Conservation (phyloP, 2,888 invertebrate species). For the Cetonia aurata region DNA sequence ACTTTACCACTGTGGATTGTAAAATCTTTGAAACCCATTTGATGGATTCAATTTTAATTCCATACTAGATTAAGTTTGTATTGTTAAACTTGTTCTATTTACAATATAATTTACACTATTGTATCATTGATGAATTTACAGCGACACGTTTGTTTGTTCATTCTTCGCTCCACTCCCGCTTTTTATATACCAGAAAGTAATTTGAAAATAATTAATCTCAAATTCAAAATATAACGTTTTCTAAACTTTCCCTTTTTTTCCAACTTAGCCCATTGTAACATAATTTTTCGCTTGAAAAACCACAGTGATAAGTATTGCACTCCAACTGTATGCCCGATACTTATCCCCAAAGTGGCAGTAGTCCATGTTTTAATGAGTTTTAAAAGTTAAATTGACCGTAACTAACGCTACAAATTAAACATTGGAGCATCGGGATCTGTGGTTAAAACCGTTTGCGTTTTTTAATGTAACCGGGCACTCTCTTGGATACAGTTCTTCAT, state of each 20-base stretch:
- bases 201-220: conserved; percentile 17
- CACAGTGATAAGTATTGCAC: conserved; percentile 29
- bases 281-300: conserved; percentile 39
- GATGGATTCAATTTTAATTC: no score
- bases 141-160: no score
- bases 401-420: conserved; percentile 33
- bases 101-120: no score
- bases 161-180: neutral
- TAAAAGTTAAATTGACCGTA: conserved; percentile 35
- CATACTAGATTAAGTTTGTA: no score
- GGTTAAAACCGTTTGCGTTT: conserved; percentile 11
- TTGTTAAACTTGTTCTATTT: no score
- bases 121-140: no score
- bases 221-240: conserved; percentile 27
- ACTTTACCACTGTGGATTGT: no score
- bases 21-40: no score
- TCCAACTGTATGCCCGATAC: conserved; percentile 17
- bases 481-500: neutral
- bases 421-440: conserved; percentile 29
- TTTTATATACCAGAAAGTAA: conserved; percentile 15
- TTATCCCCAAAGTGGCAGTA: conserved; percentile 8
- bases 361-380: conserved; percentile 34
- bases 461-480: neutral
- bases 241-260: conserved; percentile 21
- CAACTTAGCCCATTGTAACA: conserved; percentile 20